Evolutionary conservation across 2,113 vertebrate genomes (phyloP).

Genomic region (Alexandromys fortis): DNA sequence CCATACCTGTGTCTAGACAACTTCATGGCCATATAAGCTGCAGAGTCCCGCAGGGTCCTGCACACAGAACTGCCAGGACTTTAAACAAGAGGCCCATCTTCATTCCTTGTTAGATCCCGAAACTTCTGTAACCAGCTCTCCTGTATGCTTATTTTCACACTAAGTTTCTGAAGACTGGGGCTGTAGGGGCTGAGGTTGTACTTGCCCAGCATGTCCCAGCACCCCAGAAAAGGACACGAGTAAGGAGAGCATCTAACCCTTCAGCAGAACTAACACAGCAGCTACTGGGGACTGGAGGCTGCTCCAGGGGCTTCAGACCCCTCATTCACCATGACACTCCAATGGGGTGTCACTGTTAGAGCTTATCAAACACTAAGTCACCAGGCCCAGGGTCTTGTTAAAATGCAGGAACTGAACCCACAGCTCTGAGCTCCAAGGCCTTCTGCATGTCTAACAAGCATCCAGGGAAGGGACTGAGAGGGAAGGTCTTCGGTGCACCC

Average conservation of each 20-base stretch:
- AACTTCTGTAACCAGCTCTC: background rate
- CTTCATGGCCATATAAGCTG: background rate
- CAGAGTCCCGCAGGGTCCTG: accelerated
- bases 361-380: background rate
- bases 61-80: background rate
- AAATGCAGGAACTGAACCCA: background rate
- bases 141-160: background rate
- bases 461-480: background rate
- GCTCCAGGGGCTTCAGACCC: no score
- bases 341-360: accelerated
- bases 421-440: background rate
- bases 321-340: background rate
- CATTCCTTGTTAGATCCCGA: background rate
- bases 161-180: background rate
- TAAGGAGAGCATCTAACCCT: background rate
- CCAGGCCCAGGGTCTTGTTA: background rate
- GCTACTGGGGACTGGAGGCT: accelerated
- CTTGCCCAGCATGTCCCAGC: background rate
- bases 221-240: background rate
- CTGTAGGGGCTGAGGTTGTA: background rate
- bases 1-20: background rate
- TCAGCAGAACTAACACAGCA: background rate
- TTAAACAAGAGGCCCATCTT: background rate
- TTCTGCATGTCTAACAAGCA: background rate
- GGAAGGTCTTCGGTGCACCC: background rate